Conservation (phyloP, 2,888 invertebrate species). For the Spilosoma lubricipeda region DNA sequence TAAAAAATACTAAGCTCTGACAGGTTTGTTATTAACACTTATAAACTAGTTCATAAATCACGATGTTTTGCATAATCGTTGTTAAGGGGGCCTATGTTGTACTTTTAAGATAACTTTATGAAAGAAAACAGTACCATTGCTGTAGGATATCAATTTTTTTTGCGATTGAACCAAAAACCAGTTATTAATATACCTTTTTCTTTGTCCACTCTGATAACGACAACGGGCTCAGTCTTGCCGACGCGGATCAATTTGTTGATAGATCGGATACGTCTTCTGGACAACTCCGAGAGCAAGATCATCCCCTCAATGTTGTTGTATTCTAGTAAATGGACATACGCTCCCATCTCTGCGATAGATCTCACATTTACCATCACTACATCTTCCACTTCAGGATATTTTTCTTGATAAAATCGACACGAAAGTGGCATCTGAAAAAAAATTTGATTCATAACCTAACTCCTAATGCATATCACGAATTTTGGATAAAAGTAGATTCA, state of each 20-base stretch:
- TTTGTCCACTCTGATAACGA: slow-evolving; percentile 99
- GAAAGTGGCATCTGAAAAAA: slow-evolving; percentile 92
- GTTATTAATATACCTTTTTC: slow-evolving; percentile 93
- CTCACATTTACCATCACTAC: slow-evolving; percentile 99
- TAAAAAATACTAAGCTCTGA: too few relatives aligned
- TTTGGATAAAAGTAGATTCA: slow-evolving; percentile 7
- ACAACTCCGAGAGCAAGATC: slow-evolving; percentile 99
- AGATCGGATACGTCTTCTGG: slow-evolving; percentile 98
- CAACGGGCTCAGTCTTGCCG: slow-evolving; percentile 99
- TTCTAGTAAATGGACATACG: slow-evolving; percentile 98
- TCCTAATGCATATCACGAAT: slow-evolving; percentile 13
- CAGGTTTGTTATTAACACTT: too few relatives aligned
- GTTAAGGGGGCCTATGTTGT: too few relatives aligned
- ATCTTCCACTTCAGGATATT: slow-evolving; percentile 99
- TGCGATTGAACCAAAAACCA: not conserved
- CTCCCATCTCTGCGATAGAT: slow-evolving; percentile 99
- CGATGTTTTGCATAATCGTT: too few relatives aligned
- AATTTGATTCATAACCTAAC: slow-evolving; percentile 71
- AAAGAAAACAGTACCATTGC: not conserved
- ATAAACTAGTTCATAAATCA: too few relatives aligned
- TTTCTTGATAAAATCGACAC: slow-evolving; percentile 98
- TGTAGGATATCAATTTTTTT: not conserved
- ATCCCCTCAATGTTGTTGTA: slow-evolving; percentile 99
- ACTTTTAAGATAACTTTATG: too few relatives aligned
- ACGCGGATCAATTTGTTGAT: slow-evolving; percentile 99